phyloP scores from a whole-genome alignment of 2,113 vertebrate species.

The Pomatorhinus ruficollis region DNA sequence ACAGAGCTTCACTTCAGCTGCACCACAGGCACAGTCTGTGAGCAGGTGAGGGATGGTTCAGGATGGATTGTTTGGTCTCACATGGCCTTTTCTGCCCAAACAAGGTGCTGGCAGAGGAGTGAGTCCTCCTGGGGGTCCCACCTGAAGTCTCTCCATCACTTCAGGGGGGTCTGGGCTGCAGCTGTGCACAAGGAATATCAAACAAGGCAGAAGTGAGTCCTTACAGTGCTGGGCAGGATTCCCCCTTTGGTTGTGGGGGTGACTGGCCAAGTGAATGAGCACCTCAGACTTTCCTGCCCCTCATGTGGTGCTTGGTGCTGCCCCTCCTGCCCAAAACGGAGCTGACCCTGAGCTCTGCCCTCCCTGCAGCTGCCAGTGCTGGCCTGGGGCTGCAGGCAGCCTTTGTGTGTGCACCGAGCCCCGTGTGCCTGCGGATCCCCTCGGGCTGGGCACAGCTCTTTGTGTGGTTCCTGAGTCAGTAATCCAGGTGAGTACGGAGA shows the following conservation, averaged over 20 bases:
- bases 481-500: not conserved
- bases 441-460: not conserved
- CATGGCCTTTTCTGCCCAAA: not conserved
- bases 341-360: not conserved
- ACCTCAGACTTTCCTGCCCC: not conserved
- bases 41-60: not conserved
- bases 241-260: not conserved
- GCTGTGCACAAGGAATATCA: not conserved
- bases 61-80: not conserved
- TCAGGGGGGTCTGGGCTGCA: not conserved
- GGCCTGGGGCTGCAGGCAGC: not conserved
- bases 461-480: not conserved
- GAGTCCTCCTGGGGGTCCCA: not conserved
- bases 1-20: not conserved
- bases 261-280: not conserved
- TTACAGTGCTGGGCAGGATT: not conserved
- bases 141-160: not conserved
- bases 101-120: not conserved
- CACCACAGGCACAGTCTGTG: not conserved
- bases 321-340: not conserved
- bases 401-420: not conserved
- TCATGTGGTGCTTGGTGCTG: not conserved
- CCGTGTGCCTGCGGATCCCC: not conserved
- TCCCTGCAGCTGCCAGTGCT: not conserved
- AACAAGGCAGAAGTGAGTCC: not conserved